Base-by-base conservation (phyloP, 2,113 vertebrate species). In the Hydrolagus affinis region DNA sequence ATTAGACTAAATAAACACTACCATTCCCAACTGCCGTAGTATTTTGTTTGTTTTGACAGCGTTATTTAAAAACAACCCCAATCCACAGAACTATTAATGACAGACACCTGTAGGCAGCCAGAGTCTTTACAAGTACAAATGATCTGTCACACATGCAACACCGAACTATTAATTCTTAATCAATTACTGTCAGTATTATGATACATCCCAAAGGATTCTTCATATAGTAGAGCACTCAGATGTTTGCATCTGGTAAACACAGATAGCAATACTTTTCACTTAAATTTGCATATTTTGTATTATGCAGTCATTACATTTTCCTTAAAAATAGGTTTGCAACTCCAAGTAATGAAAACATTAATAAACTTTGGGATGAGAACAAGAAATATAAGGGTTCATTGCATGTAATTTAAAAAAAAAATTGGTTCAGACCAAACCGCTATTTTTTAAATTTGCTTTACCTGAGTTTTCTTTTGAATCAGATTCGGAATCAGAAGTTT, bases 401-500 rank as follows among this genome's bases (percentile, higher is more conserved):
- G 10, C 30, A 66, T 44, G 44, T 44, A 44, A 7, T 17, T 17
- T 83, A 30, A 19, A 11, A 25, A 28, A 17, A 28, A 64, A n/a
- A n/a, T n/a, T 57, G 73, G 17, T 56, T 56, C 11, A 75, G 77
- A 10, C 59, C 57, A 77, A 56, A 60, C 11, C 17, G 12, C 28
- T 68, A 30, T 17, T 66, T 60, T 15, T 83, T 8, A 66, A 30
- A 83, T 28, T 8, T 66, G 15, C 25, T 66, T 23, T 94, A 99
- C 98, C 97, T 89, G 98, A 98, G 93, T 96, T 98, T 90, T 99
- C 98, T 93, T 99, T 99, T 88, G 96, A 98, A 89, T 99, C 98
- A 0, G 97, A 98, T 87, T 99, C 98, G 0, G 97, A 98, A 91
- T 99, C 98, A 0, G 97, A 99, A 3, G 96, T 96, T 91, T 99